phyloP scores from a whole-genome alignment of 1,140 invertebrate genomes.

The Pseudoatta argentina region DNA sequence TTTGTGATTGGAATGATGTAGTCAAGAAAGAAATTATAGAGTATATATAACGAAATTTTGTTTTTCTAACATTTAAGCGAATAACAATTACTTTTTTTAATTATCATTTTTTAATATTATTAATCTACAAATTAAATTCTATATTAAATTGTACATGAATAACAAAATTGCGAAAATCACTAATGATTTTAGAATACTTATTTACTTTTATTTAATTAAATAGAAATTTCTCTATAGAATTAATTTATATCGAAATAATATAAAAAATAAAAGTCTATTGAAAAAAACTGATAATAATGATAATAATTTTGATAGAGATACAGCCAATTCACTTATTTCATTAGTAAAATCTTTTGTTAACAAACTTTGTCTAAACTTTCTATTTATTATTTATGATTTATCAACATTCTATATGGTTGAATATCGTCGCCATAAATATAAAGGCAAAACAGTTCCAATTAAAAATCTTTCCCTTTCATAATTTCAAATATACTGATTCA shows the following conservation, averaged over 20 bases:
- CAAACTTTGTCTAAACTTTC: not conserved
- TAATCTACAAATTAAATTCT: not conserved
- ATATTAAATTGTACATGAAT: not conserved
- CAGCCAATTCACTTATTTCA: not conserved
- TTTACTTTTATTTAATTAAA: not conserved
- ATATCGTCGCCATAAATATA: not conserved
- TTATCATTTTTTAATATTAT: too few species aligned
- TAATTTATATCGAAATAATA: not conserved
- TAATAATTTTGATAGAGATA: not conserved
- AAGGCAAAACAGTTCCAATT: not conserved
- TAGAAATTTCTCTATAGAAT: not conserved
- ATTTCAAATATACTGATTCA: not conserved
- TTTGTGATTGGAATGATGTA: conserved; percentile 15
- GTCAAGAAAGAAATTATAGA: conserved; percentile 6
- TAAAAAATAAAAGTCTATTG: not conserved
- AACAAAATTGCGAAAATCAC: not conserved
- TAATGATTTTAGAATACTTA: conserved; percentile 5
- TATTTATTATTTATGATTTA: not conserved
- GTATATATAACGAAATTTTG: not conserved
- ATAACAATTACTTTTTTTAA: too few species aligned
- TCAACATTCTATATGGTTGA: not conserved
- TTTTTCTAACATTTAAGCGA: not conserved
- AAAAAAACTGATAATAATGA: not conserved
- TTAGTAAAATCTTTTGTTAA: conserved; percentile 5
- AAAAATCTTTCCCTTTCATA: not conserved